Conservation (phyloP, 2,113 vertebrate species). For the Gymnogyps californianus region DNA sequence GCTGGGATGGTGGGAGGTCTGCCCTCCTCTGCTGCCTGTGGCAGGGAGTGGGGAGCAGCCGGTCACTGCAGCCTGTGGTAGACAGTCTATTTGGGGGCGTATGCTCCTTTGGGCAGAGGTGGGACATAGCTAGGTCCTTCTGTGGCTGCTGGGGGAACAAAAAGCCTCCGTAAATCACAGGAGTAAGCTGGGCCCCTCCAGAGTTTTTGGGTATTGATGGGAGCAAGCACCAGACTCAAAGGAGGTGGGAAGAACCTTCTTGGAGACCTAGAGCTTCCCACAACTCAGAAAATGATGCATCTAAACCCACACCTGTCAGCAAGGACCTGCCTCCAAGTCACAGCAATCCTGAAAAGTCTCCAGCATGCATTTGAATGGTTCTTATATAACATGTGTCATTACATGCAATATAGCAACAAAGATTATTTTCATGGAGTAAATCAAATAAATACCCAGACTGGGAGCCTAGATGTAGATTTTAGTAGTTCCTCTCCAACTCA, state of each 20-base stretch:
- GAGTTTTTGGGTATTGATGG: not conserved
- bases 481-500: not conserved
- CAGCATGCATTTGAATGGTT: not conserved
- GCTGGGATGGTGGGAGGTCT: not conserved
- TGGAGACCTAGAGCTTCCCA: not conserved
- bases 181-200: not conserved
- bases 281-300: not conserved
- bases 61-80: not conserved
- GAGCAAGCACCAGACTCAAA: not conserved
- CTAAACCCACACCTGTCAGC: not conserved
- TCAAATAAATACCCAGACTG: not conserved
- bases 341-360: not conserved
- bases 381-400: not conserved
- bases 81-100: accelerated
- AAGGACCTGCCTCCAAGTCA: not conserved
- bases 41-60: not conserved
- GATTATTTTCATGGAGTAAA: not conserved
- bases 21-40: not conserved
- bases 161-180: not conserved
- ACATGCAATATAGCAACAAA: not conserved
- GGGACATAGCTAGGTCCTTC: not conserved
- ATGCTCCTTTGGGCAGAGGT: not conserved
- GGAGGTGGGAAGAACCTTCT: not conserved
- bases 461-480: not conserved
- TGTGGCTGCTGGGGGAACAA: not conserved